phyloP scores from a whole-genome alignment of 2,113 vertebrate genomes.

The Platysternon megacephalum region DNA sequence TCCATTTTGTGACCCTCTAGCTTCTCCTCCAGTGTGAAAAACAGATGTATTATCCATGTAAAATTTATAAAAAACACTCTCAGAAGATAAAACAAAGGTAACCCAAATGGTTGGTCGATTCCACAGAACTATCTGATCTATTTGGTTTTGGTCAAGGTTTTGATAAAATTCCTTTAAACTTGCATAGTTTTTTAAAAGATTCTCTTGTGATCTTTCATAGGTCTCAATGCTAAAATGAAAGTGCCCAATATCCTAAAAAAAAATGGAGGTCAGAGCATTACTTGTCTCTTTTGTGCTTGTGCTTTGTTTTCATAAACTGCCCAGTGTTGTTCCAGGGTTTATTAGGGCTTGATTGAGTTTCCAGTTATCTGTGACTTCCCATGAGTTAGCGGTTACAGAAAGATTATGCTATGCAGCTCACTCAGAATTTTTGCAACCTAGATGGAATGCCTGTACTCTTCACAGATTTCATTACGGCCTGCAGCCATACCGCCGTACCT shows the following conservation, averaged over 20 bases:
- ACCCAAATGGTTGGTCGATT: background rate
- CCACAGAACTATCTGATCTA: fast-evolving
- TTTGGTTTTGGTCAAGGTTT: background rate
- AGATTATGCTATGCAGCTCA: fast-evolving
- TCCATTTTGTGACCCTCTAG: background rate
- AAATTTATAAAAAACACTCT: background rate
- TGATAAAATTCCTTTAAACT: background rate
- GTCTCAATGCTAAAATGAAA: background rate
- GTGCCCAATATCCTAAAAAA: background rate
- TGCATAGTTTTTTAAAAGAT: background rate
- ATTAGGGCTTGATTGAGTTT: background rate
- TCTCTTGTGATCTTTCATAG: background rate
- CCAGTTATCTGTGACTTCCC: background rate
- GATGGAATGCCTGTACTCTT: background rate
- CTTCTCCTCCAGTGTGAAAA: background rate
- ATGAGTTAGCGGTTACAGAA: fast-evolving
- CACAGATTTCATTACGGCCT: background rate
- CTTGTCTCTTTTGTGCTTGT: background rate
- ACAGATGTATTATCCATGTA: background rate
- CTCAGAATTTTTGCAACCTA: background rate
- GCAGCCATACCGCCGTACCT: background rate
- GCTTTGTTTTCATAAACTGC: background rate
- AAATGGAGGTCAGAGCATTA: background rate
- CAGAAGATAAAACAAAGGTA: background rate
- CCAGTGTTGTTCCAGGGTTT: background rate